Conservation (phyloP, 2,888 invertebrate genomes). For the Incurvaria masculella region DNA sequence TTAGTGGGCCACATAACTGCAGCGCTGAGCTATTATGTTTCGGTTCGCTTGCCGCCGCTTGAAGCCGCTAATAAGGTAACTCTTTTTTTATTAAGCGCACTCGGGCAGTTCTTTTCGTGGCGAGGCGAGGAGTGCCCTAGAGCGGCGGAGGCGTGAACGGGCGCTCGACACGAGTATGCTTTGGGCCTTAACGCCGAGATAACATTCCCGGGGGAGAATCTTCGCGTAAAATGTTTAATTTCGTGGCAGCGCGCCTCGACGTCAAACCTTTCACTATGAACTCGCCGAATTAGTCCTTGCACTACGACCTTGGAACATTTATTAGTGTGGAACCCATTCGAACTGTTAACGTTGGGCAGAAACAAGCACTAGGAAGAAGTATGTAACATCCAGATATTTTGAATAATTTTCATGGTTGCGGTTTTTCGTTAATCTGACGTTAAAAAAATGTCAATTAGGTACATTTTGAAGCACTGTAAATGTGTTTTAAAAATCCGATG, state of each 20-base stretch:
- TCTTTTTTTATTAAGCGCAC: background rate
- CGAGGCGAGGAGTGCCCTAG: background rate
- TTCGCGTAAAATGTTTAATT: background rate
- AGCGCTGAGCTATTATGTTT: background rate
- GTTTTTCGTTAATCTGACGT: too few species aligned
- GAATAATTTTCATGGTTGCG: too few species aligned
- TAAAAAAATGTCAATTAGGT: too few species aligned
- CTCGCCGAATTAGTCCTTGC: background rate
- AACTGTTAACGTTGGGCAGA: too few species aligned
- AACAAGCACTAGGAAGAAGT: too few species aligned
- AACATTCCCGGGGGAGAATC: background rate
- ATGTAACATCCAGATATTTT: too few species aligned
- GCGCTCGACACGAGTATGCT: background rate
- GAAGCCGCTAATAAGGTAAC: background rate
- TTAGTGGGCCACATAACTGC: background rate
- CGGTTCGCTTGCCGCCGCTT: background rate
- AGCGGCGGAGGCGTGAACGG: background rate
- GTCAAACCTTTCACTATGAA: background rate
- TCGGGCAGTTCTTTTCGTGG: background rate
- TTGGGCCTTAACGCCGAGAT: background rate
- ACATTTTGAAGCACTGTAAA: too few species aligned
- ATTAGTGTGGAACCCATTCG: too few species aligned
- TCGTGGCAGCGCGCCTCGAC: background rate
- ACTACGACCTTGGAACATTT: too few species aligned
- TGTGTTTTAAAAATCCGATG: too few species aligned